Evolutionary conservation across 2,113 vertebrate genomes (phyloP).

Genomic region (Zosterops japonicus): DNA sequence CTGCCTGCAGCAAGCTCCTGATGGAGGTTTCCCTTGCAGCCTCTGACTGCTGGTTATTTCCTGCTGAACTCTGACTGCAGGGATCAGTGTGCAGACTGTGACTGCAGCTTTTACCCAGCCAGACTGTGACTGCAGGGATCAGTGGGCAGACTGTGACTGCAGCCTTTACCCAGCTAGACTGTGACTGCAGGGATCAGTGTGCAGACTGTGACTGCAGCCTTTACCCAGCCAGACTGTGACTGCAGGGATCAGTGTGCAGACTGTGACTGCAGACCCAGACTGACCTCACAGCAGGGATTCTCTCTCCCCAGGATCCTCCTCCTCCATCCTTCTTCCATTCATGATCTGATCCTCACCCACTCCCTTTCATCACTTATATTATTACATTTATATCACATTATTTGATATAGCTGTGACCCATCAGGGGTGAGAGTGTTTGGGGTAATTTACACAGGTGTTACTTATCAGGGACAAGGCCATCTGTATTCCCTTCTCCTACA

Average conservation of each 20-base stretch:
- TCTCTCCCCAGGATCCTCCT: neutral
- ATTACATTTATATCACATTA: neutral
- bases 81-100: neutral
- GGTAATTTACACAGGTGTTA: neutral
- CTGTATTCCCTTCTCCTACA: neutral
- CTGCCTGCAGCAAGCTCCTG: neutral
- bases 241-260: too few relatives aligned
- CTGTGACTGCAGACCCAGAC: neutral
- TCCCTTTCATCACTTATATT: neutral
- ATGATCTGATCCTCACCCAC: neutral
- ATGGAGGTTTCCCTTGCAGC: neutral
- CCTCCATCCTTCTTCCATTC: too few relatives aligned
- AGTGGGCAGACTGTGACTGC: too few relatives aligned
- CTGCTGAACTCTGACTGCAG: neutral
- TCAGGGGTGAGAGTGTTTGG: neutral
- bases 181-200: neutral
- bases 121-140: too few relatives aligned
- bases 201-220: neutral
- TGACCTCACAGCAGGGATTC: neutral
- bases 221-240: neutral
- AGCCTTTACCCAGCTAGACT: neutral
- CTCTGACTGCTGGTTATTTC: neutral
- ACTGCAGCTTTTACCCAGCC: neutral
- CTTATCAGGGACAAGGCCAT: neutral
- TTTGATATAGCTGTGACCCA: neutral